These are phyloP conservation scores for Danio jaintianensis DNA, from an alignment of 2,797 vertebrate genomes.

Conservation along the genomic window DNA sequence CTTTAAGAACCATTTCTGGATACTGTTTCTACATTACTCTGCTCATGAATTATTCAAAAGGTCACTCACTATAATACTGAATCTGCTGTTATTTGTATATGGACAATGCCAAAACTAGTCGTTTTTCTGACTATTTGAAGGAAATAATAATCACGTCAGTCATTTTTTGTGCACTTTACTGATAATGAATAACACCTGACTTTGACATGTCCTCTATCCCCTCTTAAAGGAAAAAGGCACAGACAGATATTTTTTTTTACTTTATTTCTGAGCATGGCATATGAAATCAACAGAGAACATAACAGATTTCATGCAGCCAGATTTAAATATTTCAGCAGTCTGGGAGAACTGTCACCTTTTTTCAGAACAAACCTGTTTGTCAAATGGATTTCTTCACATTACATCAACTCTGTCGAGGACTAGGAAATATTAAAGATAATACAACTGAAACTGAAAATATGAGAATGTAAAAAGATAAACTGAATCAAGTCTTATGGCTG, in stretches of 20 bases:
- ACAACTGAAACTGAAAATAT: background rate
- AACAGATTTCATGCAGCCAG: background rate
- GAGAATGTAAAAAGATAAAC: background rate
- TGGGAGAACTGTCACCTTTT: background rate
- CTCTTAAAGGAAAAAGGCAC: background rate
- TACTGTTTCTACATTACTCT: background rate
- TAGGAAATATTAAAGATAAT: background rate
- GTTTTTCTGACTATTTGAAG: background rate
- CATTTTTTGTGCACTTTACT: background rate
- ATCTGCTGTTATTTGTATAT: background rate
- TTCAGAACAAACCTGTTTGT: background rate
- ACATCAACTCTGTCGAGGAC: background rate
- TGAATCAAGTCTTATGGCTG: too few relatives aligned
- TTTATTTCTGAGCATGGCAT: background rate
- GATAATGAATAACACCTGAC: background rate
- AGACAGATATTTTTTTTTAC: background rate
- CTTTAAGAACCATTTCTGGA: background rate
- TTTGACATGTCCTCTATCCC: background rate
- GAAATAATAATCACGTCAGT: background rate
- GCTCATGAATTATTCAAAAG: constrained; percentile 16
- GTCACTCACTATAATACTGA: background rate
- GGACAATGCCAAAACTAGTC: background rate
- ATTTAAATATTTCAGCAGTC: background rate
- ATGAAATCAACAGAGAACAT: background rate
- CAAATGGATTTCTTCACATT: background rate